Percentiles rank a stretch among this genome's conserved stretches.
phyloP scores from a whole-genome alignment of 2,797 vertebrate species.

The Spinus pinus region DNA sequence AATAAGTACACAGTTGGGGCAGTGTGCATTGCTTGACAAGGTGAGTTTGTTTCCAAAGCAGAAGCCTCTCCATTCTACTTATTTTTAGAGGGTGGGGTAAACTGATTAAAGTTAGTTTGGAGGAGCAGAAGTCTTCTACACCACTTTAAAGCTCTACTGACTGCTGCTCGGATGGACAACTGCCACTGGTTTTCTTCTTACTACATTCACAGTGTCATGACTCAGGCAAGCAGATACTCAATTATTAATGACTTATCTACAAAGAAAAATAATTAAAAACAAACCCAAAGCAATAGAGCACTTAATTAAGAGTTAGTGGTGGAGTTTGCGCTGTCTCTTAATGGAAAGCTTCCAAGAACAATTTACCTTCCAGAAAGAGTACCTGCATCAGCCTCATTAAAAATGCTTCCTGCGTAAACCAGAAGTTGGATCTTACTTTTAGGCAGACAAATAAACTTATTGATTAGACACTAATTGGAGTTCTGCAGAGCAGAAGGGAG shows the following conservation, averaged over 20 bases:
- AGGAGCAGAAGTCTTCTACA: neutral
- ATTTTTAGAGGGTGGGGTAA: neutral
- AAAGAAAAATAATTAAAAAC: slow-evolving; percentile 69
- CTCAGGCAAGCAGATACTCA: slow-evolving; percentile 52
- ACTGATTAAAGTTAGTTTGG: neutral
- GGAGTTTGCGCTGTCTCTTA: slow-evolving; percentile 28
- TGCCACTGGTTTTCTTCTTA: slow-evolving; percentile 8
- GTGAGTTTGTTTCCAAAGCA: neutral
- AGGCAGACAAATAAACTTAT: slow-evolving; percentile 49
- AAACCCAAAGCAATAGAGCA: slow-evolving; percentile 64
- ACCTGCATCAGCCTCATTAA: slow-evolving; percentile 39
- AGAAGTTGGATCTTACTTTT: slow-evolving; percentile 42
- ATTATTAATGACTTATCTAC: slow-evolving; percentile 69
- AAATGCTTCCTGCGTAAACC: neutral
- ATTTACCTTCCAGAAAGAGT: slow-evolving; percentile 43
- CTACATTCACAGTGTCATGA: slow-evolving; percentile 30
- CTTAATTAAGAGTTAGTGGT: slow-evolving; percentile 66
- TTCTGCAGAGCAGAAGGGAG: neutral
- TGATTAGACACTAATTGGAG: slow-evolving; percentile 50
- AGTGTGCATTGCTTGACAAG: neutral
- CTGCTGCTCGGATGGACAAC: neutral
- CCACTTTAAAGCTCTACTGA: neutral
- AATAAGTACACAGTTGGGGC: neutral
- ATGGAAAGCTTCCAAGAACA: slow-evolving; percentile 62
- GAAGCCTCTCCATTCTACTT: neutral